A percentile compares a stretch with the other conserved stretches of the same genome.
Conservation (phyloP, 2,888 invertebrate species). For the Agriopis leucophaearia region DNA sequence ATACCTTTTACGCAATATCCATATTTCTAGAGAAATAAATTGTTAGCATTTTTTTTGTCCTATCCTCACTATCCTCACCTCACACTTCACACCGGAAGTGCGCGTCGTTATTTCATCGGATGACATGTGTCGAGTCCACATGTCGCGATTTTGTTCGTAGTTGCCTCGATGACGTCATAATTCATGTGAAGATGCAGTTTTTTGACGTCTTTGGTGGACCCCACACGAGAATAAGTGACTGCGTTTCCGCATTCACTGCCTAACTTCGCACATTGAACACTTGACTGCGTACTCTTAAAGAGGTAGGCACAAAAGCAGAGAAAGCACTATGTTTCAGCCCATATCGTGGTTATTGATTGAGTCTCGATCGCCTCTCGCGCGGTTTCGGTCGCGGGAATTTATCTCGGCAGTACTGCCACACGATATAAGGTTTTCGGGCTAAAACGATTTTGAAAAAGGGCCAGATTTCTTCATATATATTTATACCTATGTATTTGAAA, state of each 20-base stretch:
- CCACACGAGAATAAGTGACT: constrained; percentile 58
- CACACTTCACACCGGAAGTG: constrained; percentile 71
- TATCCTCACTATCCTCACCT: constrained; percentile 33
- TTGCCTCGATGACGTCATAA: constrained; percentile 79
- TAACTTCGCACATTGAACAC: not conserved
- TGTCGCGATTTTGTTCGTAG: constrained; percentile 55
- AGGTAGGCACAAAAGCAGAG: too few species aligned
- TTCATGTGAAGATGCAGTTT: constrained; percentile 65
- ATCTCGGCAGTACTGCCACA: too few species aligned
- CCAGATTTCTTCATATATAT: too few species aligned
- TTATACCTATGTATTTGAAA: too few species aligned
- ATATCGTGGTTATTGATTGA: too few species aligned
- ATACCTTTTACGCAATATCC: too few species aligned
- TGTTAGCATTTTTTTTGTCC: not conserved
- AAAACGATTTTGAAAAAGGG: too few species aligned
- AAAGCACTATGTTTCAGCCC: too few species aligned
- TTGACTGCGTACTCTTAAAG: too few species aligned
- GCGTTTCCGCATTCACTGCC: constrained; percentile 9
- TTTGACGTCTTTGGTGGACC: constrained; percentile 61
- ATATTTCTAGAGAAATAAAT: not conserved
- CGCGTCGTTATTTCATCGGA: constrained; percentile 71
- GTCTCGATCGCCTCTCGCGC: too few species aligned
- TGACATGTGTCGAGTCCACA: constrained; percentile 77
- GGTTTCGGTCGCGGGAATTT: too few species aligned
- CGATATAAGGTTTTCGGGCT: too few species aligned